Evolutionary conservation across 2,113 vertebrate genomes (phyloP).

Genomic region (Gymnorhina tibicen): DNA sequence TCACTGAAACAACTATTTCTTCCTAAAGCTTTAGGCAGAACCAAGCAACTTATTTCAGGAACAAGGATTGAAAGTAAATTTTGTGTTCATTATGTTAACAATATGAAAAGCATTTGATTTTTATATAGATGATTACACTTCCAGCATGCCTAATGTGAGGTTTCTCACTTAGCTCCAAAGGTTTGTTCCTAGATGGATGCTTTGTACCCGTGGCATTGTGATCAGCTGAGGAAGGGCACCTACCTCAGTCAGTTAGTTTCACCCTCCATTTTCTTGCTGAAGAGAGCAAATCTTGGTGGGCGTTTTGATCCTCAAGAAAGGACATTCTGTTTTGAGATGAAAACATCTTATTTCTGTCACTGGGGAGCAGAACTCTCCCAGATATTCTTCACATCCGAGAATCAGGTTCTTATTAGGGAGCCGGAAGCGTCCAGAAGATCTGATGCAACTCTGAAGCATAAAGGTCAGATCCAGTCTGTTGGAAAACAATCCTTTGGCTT

Average conservation of each 20-base stretch:
- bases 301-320: background rate
- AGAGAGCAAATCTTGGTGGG: background rate
- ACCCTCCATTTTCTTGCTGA: background rate
- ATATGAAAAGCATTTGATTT: background rate
- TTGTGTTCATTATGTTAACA: background rate
- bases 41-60: background rate
- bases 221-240: background rate
- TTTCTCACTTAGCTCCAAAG: background rate
- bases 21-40: background rate
- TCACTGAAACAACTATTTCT: background rate
- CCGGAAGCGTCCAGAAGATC: background rate
- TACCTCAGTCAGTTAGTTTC: background rate
- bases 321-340: background rate
- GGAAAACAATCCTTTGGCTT: background rate
- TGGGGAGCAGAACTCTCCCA: background rate
- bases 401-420: background rate
- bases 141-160: rapidly evolving
- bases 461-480: background rate
- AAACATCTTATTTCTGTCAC: background rate
- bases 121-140: background rate
- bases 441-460: background rate
- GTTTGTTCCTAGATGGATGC: background rate
- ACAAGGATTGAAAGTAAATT: background rate
- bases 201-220: background rate
- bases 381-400: background rate